Conservation (phyloP, 2,888 invertebrate genomes). For the Pristionchus arcanus region DNA sequence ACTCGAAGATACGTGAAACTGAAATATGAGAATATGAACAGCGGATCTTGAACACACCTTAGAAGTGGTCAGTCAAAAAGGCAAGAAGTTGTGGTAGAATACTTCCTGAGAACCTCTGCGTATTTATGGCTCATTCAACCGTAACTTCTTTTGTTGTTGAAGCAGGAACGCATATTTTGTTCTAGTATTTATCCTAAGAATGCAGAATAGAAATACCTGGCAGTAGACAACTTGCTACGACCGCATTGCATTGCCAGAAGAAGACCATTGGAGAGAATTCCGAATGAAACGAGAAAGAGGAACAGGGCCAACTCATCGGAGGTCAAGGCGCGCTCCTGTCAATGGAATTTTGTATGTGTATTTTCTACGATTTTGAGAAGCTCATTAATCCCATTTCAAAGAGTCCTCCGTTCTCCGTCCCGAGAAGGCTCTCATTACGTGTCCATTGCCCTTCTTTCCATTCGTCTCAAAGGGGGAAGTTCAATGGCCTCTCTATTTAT, state of each 20-base stretch:
- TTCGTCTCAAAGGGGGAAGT: not conserved
- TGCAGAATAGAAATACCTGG: not conserved
- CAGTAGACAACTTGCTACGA: conserved; percentile 39
- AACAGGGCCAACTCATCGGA: not conserved
- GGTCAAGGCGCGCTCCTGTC: not conserved
- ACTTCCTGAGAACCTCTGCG: not conserved
- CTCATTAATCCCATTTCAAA: not conserved
- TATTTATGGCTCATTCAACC: not conserved
- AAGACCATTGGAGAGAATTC: conserved; percentile 35
- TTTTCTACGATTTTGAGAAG: not conserved
- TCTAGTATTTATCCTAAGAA: not conserved
- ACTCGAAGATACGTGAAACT: conserved; percentile 69
- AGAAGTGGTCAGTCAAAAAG: not conserved
- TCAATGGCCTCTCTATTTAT: not conserved
- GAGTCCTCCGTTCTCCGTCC: not conserved
- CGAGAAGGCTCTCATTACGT: not conserved
- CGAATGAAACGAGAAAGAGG: not conserved
- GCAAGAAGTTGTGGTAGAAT: no score
- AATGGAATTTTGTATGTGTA: not conserved
- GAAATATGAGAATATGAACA: conserved; percentile 22
- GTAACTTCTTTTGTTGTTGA: not conserved
- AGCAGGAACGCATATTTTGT: not conserved
- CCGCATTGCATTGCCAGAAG: conserved; percentile 34
- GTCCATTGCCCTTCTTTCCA: not conserved
- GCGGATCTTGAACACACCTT: no score